Conservation (phyloP, 2,113 vertebrate species). For the Serilophus lunatus region DNA sequence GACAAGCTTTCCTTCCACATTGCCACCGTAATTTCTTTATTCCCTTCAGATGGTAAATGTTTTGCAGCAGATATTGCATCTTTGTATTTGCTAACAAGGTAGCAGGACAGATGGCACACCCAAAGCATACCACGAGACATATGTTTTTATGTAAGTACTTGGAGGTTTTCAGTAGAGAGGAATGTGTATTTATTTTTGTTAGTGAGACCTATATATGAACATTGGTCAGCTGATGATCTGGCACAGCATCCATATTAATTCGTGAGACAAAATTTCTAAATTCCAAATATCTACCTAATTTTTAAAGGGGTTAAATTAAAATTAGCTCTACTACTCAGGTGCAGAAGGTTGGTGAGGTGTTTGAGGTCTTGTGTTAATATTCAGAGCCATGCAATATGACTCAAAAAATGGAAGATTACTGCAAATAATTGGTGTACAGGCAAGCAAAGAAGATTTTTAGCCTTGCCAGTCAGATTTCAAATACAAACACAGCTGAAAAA, state of each 20-base stretch:
- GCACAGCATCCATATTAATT: background rate
- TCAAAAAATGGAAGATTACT: background rate
- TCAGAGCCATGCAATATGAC: background rate
- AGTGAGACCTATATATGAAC: background rate
- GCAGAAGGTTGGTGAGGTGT: background rate
- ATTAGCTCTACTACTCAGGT: background rate
- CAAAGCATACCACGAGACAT: background rate
- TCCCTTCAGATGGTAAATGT: background rate
- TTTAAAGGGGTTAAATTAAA: background rate
- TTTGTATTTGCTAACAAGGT: constrained; percentile 14
- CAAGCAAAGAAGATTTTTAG: background rate
- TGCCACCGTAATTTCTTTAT: background rate
- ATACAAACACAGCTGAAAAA: background rate
- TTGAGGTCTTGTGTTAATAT: background rate
- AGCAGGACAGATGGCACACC: constrained; percentile 22
- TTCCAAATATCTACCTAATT: background rate
- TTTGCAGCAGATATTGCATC: background rate
- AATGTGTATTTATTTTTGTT: background rate
- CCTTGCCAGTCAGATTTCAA: background rate
- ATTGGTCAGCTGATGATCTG: background rate
- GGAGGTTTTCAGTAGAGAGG: background rate
- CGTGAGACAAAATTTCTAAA: background rate
- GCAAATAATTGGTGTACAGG: background rate
- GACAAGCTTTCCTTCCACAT: background rate
- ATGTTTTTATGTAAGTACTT: background rate